phyloP scores from a whole-genome alignment of 2,797 vertebrate species.

The Poeciliopsis infans region DNA sequence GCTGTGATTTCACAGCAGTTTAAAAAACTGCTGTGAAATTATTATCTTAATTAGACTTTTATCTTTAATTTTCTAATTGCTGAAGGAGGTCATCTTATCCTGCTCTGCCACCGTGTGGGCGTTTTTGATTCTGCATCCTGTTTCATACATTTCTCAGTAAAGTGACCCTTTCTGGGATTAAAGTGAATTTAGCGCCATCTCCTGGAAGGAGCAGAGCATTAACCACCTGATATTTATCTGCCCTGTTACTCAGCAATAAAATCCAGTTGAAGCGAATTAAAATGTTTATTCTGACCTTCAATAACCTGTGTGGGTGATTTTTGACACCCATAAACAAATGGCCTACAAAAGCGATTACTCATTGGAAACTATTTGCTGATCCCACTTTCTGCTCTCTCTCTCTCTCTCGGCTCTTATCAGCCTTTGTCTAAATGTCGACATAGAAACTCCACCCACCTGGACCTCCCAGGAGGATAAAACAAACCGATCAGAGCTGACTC shows the following conservation, averaged over 20 bases:
- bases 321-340: conserved; percentile 32
- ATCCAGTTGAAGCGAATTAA: neutral
- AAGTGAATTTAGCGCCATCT: conserved; percentile 22
- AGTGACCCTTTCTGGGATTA: too few species aligned
- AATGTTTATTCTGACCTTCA: conserved; percentile 27
- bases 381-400: conserved; percentile 21
- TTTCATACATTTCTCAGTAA: neutral
- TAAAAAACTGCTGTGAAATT: neutral
- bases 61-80: neutral
- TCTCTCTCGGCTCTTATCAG: conserved; percentile 39
- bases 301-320: conserved; percentile 26
- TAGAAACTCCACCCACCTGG: conserved; percentile 50
- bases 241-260: neutral
- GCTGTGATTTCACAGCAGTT: too few species aligned
- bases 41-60: neutral
- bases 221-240: neutral
- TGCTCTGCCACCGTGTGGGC: conserved; percentile 48
- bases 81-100: conserved; percentile 13
- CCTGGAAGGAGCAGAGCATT: conserved; percentile 7
- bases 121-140: conserved; percentile 31
- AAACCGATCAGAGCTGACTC: conserved; percentile 41
- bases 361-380: conserved; percentile 39
- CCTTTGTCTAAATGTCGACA: conserved; percentile 34
- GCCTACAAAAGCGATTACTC: conserved; percentile 52
- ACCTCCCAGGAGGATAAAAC: conserved; percentile 38